phyloP scores from a whole-genome alignment of 2,888 invertebrate species.

The Unio pictorum region DNA sequence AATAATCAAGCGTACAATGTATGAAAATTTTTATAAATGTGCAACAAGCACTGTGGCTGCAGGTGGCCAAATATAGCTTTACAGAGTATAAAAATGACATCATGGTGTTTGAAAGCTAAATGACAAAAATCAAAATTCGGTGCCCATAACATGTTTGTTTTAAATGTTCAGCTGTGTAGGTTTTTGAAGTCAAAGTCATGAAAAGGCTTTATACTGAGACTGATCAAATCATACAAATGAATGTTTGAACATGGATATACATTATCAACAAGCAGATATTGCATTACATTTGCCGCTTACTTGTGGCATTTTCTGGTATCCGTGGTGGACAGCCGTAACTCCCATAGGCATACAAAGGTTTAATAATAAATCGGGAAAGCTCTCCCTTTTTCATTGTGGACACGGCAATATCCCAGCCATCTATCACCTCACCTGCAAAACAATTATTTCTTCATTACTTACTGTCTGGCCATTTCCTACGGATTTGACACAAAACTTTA shows the following conservation, averaged over 20 bases:
- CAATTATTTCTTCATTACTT: not conserved
- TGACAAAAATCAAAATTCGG: too few relatives aligned
- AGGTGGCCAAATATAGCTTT: too few relatives aligned
- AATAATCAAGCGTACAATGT: too few relatives aligned
- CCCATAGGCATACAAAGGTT: constrained; percentile 83
- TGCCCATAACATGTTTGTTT: too few relatives aligned
- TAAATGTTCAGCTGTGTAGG: too few relatives aligned
- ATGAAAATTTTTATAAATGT: too few relatives aligned
- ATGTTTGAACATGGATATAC: not conserved
- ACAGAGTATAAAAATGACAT: too few relatives aligned
- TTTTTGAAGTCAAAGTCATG: not conserved
- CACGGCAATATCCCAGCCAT: constrained; percentile 82
- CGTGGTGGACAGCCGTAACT: constrained; percentile 84
- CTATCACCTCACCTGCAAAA: constrained; percentile 68
- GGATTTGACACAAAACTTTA: too few relatives aligned
- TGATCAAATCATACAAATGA: not conserved
- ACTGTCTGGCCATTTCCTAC: too few relatives aligned
- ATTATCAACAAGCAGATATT: not conserved
- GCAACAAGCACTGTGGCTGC: too few relatives aligned
- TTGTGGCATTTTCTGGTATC: constrained; percentile 80
- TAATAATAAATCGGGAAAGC: constrained; percentile 83
- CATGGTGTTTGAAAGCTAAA: too few relatives aligned
- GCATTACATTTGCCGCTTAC: constrained; percentile 21
- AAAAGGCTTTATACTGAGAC: not conserved
- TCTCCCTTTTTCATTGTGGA: constrained; percentile 86